Conservation (phyloP, 2,797 vertebrate genomes). For the Paedocypris micromegethes region DNA sequence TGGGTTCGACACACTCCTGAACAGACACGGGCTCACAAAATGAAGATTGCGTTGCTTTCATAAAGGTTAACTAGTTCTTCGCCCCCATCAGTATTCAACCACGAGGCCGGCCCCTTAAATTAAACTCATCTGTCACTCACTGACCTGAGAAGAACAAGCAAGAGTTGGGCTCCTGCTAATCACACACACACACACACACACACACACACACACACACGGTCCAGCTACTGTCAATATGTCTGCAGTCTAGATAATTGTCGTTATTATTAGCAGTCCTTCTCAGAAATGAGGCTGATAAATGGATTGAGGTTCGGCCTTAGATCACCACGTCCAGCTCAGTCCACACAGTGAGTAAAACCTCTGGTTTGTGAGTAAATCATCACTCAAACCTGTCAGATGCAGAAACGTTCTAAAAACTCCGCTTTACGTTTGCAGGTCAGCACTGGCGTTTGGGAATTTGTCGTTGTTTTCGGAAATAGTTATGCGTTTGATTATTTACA, state of each 20-base stretch:
- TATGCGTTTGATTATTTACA: too few species aligned
- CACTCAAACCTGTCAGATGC: too few species aligned
- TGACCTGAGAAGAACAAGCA: slow-evolving; percentile 41
- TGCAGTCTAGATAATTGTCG: slow-evolving; percentile 14
- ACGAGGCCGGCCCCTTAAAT: slow-evolving; percentile 39
- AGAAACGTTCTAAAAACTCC: too few species aligned
- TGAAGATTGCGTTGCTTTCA: slow-evolving; percentile 32
- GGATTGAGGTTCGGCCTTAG: neutral
- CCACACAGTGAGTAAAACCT: too few species aligned
- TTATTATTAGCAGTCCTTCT: slow-evolving; percentile 6
- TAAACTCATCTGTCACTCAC: slow-evolving; percentile 47
- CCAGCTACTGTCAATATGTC: slow-evolving; percentile 17
- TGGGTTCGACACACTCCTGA: slow-evolving; percentile 8
- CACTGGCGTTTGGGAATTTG: too few species aligned
- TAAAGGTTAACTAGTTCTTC: slow-evolving; percentile 48
- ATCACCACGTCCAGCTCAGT: neutral
- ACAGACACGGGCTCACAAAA: slow-evolving; percentile 20
- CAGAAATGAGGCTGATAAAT: slow-evolving; percentile 14
- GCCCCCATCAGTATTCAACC: slow-evolving; percentile 43
- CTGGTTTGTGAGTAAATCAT: too few species aligned
- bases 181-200: slow-evolving; percentile 15
- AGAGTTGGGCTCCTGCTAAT: slow-evolving; percentile 30
- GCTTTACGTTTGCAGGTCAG: too few species aligned
- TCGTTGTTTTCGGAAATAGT: too few species aligned
- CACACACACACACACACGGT: slow-evolving; percentile 13